Percentiles rank a stretch among this genome's conserved stretches.
These are phyloP conservation scores for Sitta europaea DNA, from an alignment of 2,113 vertebrate genomes.

Conservation along the genomic window DNA sequence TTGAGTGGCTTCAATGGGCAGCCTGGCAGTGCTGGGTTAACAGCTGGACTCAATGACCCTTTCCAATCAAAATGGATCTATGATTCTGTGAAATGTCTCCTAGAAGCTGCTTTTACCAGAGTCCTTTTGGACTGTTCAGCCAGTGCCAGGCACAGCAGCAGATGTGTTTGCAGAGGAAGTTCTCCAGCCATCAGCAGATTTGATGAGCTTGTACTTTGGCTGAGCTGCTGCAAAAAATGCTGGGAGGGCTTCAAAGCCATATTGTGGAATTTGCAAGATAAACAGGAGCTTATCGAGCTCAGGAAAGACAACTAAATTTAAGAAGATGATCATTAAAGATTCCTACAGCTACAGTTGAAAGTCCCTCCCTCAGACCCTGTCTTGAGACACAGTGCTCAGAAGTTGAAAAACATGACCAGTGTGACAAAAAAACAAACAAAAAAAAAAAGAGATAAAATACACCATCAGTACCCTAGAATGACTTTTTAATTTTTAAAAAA, in stretches of 20 bases:
- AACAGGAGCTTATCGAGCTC: not conserved
- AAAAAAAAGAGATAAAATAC: not conserved
- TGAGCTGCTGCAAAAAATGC: not conserved
- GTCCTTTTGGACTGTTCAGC: not conserved
- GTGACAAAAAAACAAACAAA: not conserved
- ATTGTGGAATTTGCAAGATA: not conserved
- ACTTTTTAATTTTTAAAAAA: not conserved
- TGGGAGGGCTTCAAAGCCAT: conserved; percentile 1
- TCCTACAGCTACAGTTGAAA: not conserved
- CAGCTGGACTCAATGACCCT: not conserved
- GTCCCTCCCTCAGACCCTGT: not conserved
- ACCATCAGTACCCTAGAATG: not conserved
- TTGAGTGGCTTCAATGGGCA: not conserved
- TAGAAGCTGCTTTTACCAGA: not conserved
- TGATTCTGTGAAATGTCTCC: not conserved
- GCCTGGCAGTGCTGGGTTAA: not conserved
- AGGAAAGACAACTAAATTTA: not conserved
- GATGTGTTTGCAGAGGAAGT: conserved; percentile 23
- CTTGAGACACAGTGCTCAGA: not conserved
- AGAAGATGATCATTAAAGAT: not conserved
- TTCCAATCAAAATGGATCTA: not conserved
- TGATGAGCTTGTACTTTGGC: not conserved
- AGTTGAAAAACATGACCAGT: not conserved
- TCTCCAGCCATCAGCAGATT: conserved; percentile 37
- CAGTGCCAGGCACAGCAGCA: not conserved